phyloP scores from a whole-genome alignment of 2,113 vertebrate genomes.

The Sylvietta virens region DNA sequence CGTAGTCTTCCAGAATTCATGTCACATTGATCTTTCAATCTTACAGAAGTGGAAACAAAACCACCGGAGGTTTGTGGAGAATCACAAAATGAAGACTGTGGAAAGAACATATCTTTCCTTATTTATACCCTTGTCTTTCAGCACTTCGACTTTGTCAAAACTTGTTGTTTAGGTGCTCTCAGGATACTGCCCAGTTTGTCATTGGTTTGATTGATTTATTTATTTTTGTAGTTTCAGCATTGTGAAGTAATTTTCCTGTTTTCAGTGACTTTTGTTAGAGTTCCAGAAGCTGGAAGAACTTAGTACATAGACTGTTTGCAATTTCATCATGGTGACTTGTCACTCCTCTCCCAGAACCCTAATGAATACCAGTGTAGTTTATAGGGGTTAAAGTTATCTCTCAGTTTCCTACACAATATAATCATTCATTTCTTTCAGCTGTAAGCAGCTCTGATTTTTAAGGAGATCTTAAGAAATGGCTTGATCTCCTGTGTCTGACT shows the following conservation, averaged over 20 bases:
- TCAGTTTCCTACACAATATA: background rate
- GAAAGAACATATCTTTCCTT: background rate
- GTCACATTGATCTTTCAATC: background rate
- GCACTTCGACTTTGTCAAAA: background rate
- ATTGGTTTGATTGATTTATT: background rate
- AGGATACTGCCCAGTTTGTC: background rate
- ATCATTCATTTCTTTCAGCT: background rate
- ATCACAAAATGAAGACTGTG: background rate
- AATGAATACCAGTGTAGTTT: background rate
- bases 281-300: background rate
- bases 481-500: background rate
- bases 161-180: background rate
- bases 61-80: background rate
- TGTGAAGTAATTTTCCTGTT: background rate
- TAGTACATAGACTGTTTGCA: background rate
- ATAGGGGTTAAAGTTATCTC: background rate
- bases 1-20: background rate
- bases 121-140: background rate
- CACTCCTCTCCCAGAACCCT: background rate
- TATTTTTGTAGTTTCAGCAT: background rate
- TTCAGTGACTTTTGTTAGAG: background rate
- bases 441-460: background rate
- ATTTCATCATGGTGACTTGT: background rate
- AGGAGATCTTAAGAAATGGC: background rate
- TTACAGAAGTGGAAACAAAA: background rate